Evolutionary conservation across 2,113 vertebrate genomes (phyloP).

Genomic region (Notiomystis cincta): DNA sequence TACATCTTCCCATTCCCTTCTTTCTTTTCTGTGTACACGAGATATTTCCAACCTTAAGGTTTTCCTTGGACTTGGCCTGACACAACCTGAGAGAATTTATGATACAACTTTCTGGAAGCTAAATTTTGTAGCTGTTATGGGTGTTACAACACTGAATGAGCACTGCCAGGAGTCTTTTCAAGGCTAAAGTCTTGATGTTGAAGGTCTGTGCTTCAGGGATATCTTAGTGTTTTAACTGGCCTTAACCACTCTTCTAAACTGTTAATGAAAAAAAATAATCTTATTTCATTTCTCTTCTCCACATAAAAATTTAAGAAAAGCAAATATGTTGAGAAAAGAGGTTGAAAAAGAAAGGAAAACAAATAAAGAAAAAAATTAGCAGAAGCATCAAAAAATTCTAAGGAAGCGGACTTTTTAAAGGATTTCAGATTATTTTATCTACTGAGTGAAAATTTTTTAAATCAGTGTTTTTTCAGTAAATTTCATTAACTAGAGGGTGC

Average conservation of each 20-base stretch:
- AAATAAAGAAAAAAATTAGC: background rate
- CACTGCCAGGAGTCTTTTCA: background rate
- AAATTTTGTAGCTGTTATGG: accelerated
- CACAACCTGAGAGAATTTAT: background rate
- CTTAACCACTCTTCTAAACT: background rate
- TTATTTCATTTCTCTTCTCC: background rate
- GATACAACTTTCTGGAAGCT: background rate
- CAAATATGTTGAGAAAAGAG: background rate
- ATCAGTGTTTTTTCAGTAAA: background rate
- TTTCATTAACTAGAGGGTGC: background rate
- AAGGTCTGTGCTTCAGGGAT: background rate
- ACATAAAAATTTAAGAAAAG: background rate
- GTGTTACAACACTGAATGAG: background rate
- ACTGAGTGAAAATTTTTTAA: background rate
- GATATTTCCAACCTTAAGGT: background rate
- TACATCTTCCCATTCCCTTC: background rate
- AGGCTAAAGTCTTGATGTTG: background rate
- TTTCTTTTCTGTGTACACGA: background rate
- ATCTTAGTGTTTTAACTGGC: background rate
- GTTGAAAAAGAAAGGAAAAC: background rate
- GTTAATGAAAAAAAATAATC: background rate
- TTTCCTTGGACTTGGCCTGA: background rate
- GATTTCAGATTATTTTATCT: background rate
- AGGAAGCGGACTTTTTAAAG: background rate
- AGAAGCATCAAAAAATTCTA: background rate